Evolutionary conservation across 2,797 vertebrate genomes (phyloP), one percentile per base, ranked within the genome.

Genomic region (Limnodromus scolopaceus): DNA sequence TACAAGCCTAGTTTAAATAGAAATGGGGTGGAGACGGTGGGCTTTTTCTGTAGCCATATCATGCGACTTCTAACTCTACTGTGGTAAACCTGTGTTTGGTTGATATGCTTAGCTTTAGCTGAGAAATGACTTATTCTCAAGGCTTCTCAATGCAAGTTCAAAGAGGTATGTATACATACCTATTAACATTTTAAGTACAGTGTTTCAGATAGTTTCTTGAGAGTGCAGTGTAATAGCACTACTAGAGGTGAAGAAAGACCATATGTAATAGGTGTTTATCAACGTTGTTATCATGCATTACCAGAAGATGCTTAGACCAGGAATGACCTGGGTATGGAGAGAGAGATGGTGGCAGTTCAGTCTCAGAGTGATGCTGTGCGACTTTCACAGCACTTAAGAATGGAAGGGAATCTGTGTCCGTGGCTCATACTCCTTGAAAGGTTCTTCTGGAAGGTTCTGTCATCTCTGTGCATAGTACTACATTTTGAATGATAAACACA

Each of bases 401-500:
- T 0, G 4, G 24, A 71, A 82, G 10, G 48, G 36, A 53, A 74
- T 54, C 34, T 24, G 18, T 76, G 58, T 43, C 27, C 13, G 2
- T 30, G 38, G 25, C 32, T 79, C 1, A 2, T 9, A 46, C 53
- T 36, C 78, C 43, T 79, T 74, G 78, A 66, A 87, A 72, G 17
- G 27, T 53, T 82, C 4, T 84, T 91, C 74, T 77, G 68, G 74
- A 95, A 93, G 39, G 55, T 84, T 96, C 88, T 64, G 19, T 41
- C 39, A 60, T 63, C 28, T 84, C 54, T 70, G 5, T 66, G 41
- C 8, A 1, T 10, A 41, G 57, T 58, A 38, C 43, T 27, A 4
- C 30, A 7, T 75, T 89, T 92, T 66, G 58, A 91, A 63, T 49
- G 63, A 48, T 4, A 13, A 71, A 83, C 46, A 23, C 48, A 82